phyloP scores from a whole-genome alignment of 2,888 invertebrate genomes.

The Agonopterix heracliana region DNA sequence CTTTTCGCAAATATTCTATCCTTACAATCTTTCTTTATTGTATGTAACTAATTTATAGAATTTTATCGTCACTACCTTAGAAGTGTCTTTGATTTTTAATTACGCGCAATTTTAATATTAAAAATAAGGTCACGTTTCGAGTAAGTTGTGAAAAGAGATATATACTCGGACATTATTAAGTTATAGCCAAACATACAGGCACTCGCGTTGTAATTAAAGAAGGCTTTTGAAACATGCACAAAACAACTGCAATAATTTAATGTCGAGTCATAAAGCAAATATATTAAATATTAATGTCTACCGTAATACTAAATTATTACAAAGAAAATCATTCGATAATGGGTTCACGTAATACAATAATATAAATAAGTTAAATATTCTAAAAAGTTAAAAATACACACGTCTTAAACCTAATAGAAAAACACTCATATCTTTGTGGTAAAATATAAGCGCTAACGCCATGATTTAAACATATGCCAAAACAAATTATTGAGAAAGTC shows the following conservation, averaged over 20 bases:
- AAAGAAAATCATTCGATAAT: constrained; percentile 72
- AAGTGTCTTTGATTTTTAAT: constrained; percentile 33
- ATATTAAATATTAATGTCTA: constrained; percentile 74
- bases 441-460: constrained; percentile 36
- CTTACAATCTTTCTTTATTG: constrained; percentile 54
- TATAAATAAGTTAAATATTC: constrained; percentile 76
- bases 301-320: constrained; percentile 71
- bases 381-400: constrained; percentile 76
- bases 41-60: constrained; percentile 57
- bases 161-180: constrained; percentile 26
- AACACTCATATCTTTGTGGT: constrained; percentile 63
- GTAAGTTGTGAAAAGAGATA: constrained; percentile 4
- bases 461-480: constrained; percentile 45
- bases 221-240: constrained; percentile 56
- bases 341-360: constrained; percentile 66
- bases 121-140: constrained; percentile 44
- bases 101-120: constrained; percentile 24
- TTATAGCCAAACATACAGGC: constrained; percentile 52
- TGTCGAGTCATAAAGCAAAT: constrained; percentile 67
- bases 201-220: constrained; percentile 64
- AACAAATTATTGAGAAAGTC: constrained; percentile 47
- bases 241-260: constrained; percentile 68
- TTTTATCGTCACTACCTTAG: constrained; percentile 53
- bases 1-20: constrained; percentile 59
- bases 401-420: constrained; percentile 72